Evolutionary conservation across 2,113 vertebrate species (phyloP), one percentile per base, ranked within the genome.

Genomic region (Engraulis encrasicolus): DNA sequence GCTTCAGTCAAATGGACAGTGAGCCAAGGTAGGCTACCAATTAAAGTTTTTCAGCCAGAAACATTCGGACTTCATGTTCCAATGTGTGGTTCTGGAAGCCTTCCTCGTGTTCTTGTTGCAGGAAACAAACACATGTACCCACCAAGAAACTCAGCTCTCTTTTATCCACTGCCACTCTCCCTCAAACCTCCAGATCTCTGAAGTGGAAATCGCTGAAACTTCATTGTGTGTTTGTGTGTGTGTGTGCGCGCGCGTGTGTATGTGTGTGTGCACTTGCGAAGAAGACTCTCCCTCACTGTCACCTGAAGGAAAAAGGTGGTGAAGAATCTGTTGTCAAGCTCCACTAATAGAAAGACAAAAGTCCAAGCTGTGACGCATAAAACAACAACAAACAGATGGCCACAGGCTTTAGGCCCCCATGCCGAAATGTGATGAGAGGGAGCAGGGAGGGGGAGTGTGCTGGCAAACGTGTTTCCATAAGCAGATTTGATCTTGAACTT

Each of bases 301-400:
- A 74, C 66, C 66, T 74, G 27, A 74, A 74, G 66, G 31, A 23
- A 15, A 34, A 74, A 31, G 66, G 66, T 74, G 66, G n/a, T 45
- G 4, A 45, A 3, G 27, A 34, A 15, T 74, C 66, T 74, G n/a
- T 31, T 34, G 31, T 74, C 66, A 74, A 15, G 66, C 31, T 74
- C 66, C 66, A 36, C 2, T 74, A 34, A 18, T 74, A 74, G 12
- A 74, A 14, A 74, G 34, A 27, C 61, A 34, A 12, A n/a, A 34
- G 27, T 74, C 66, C 11, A 74, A 74, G 11, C 66, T 14, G 14
- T 2, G 14, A 74, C 66, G 17, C 40, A 45, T 45, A 31, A 31
- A 27, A 31, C 27, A 74, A 74, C 66, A 17, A 31, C 66, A 71
- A 31, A 74, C 66, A 74, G 66, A 74, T 34, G 27, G 66, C 12